Evolutionary conservation across 64 coral and sea anemone genomes (phyloP).

Genomic region (Montipora efflorescens): DNA sequence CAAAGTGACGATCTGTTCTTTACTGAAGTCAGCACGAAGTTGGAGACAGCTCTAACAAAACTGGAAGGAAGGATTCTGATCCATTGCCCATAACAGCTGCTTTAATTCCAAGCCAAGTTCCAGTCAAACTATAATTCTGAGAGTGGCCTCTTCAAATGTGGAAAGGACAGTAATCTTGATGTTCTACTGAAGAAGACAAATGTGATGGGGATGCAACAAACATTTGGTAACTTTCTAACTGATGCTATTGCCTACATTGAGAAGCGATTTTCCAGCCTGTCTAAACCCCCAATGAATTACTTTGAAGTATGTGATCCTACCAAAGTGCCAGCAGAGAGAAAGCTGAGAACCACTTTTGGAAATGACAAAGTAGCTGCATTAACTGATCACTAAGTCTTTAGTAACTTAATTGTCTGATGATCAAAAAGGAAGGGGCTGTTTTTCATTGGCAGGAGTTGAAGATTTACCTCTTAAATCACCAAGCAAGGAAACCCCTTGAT

Average conservation of each 20-base stretch:
- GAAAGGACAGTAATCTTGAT: constrained; percentile 35
- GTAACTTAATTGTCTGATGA: constrained; percentile 22
- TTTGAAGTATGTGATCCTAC: constrained; percentile 30
- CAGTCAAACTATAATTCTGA: constrained; percentile 44
- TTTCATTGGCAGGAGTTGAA: constrained; percentile 43
- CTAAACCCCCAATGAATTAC: constrained; percentile 26
- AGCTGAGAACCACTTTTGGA: constrained; percentile 14
- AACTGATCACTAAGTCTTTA: constrained; percentile 48
- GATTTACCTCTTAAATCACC: constrained; percentile 32
- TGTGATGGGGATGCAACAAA: constrained; percentile 31
- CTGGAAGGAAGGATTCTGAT: constrained; percentile 14
- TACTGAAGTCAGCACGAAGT: constrained; percentile 2
- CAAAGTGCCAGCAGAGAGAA: constrained; percentile 25
- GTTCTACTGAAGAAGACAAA: constrained; percentile 27
- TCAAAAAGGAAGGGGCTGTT: constrained; percentile 38
- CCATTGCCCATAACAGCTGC: neutral
- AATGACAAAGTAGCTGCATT: constrained; percentile 40
- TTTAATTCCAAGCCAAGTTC: constrained; percentile 37
- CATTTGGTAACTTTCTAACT: constrained; percentile 29
- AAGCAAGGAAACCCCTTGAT: constrained; percentile 27
- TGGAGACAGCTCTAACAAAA: constrained; percentile 14
- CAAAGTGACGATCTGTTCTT: constrained; percentile 1
- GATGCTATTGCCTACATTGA: constrained; percentile 11
- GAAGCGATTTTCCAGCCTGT: constrained; percentile 19
- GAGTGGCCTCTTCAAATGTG: constrained; percentile 42